Base-by-base conservation (phyloP, 2,888 invertebrate species). In the Synanthedon formicaeformis region DNA sequence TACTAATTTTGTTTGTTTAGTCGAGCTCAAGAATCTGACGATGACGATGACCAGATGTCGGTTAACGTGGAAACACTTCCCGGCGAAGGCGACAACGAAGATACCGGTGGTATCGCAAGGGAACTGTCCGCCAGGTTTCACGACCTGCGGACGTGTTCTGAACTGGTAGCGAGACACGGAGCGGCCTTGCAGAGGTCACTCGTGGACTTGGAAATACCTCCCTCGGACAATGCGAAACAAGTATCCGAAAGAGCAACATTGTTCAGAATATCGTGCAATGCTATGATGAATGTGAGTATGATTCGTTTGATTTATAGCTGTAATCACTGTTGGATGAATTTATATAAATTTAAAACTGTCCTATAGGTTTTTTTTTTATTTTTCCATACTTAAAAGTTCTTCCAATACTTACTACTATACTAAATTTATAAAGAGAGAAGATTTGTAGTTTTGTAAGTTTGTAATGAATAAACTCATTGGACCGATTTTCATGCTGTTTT, bases 221-320 rank as follows among this genome's bases (percentile, higher is more conserved):
- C 91, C 50, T 90, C 92, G 11, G 91, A 92, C 57, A 94, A 93
- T 70, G 92, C 94, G 53, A 97, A 97, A 81, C 93, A 96, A 64
- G 94, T 97, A 55, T 95, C 94, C 56, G 99, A 99, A 78, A 89
- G 97, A 57, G 97, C 97, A 4, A 96, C 97, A 12, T 89, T 98
- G n/a, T 98, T 98, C 83, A 91, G 97, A 66, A 96, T 98, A 76
- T 96, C 98, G 16, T 96, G 97, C 59, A 97, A 94, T 81, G 96
- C 97, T 53, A 98, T 99, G 97, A 95, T 98, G 70, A 97, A 96
- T 85, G 98, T 87, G 57, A 81, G 86, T 78, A 11, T 27, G 49
- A n/a, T n/a, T n/a, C n/a, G n/a, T n/a, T n/a, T n/a, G n/a, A n/a
- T n/a, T n/a, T n/a, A n/a, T n/a, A 14, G 27, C 27, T 34, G 27